Conservation (phyloP, 2,888 invertebrate genomes). For the Trissolcus brochymenae region DNA sequence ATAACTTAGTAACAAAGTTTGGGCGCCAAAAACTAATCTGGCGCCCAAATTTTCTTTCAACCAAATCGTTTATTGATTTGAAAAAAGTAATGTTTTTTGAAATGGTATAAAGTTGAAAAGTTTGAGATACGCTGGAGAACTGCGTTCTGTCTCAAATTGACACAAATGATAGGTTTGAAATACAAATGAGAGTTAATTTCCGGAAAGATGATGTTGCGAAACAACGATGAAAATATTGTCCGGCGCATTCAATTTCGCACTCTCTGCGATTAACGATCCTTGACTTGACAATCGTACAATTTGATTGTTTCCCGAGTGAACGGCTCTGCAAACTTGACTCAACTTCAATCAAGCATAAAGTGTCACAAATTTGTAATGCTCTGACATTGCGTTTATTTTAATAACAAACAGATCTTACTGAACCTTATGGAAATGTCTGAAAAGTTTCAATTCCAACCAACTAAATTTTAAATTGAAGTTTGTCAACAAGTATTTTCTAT, state of each 20-base stretch:
- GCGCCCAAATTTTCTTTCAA: no score
- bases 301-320: conserved; percentile 42
- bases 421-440: no score
- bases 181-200: neutral
- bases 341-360: conserved; percentile 37
- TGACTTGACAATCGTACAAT: conserved; percentile 39
- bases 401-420: conserved; percentile 35
- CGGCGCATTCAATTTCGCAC: conserved; percentile 45
- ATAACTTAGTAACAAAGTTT: no score
- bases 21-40: no score
- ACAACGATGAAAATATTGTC: conserved; percentile 29
- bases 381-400: conserved; percentile 22
- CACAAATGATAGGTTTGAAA: conserved; percentile 1
- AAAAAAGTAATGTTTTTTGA: no score
- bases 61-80: no score
- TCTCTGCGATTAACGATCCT: conserved; percentile 50
- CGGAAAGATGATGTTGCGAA: conserved; percentile 11
- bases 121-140: no score
- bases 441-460: no score
- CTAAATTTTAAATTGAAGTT: no score
- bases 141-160: neutral
- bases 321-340: conserved; percentile 30
- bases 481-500: no score
- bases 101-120: no score
- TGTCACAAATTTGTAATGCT: conserved; percentile 24